Evolutionary conservation across 2,797 vertebrate species (phyloP).

Genomic region (Austrolebias charrua): DNA sequence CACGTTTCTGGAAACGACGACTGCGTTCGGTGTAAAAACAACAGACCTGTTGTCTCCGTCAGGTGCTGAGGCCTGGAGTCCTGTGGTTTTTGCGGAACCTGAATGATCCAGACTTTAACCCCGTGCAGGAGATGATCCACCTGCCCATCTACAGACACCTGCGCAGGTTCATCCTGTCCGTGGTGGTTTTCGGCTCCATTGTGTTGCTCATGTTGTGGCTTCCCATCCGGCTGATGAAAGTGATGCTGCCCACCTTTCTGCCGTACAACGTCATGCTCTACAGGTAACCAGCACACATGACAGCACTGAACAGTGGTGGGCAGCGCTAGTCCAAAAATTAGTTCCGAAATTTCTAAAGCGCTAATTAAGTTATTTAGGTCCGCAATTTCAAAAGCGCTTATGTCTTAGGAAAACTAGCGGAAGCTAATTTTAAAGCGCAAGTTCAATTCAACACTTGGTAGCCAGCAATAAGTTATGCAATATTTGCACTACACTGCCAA

Average conservation of each 20-base stretch:
- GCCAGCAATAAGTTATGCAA: too few species aligned
- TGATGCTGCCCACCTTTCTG: conserved; percentile 91
- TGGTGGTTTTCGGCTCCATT: conserved; percentile 98
- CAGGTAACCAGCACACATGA: conserved; percentile 78
- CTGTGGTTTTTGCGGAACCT: conserved; percentile 99
- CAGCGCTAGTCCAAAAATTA: too few species aligned
- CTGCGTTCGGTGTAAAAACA: too few species aligned
- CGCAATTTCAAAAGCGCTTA: too few species aligned
- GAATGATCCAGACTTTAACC: conserved; percentile 99
- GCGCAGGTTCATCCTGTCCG: conserved; percentile 95
- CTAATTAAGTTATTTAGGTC: too few species aligned
- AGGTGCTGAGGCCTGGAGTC: conserved; percentile 97
- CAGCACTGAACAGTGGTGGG: too few species aligned
- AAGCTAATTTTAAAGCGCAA: too few species aligned
- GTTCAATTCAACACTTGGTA: too few species aligned
- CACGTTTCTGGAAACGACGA: too few species aligned
- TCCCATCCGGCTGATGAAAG: conserved; percentile 95
- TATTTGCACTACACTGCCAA: too few species aligned
- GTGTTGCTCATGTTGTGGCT: conserved; percentile 99
- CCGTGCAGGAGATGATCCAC: conserved; percentile 99
- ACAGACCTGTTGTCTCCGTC: conserved; percentile 11
- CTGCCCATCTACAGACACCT: conserved; percentile 98
- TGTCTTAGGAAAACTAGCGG: too few species aligned
- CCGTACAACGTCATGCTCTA: conserved; percentile 99
- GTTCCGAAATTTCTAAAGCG: too few species aligned